Evolutionary conservation across 2,888 invertebrate genomes (phyloP).

Genomic region (Eristalis intricaria): DNA sequence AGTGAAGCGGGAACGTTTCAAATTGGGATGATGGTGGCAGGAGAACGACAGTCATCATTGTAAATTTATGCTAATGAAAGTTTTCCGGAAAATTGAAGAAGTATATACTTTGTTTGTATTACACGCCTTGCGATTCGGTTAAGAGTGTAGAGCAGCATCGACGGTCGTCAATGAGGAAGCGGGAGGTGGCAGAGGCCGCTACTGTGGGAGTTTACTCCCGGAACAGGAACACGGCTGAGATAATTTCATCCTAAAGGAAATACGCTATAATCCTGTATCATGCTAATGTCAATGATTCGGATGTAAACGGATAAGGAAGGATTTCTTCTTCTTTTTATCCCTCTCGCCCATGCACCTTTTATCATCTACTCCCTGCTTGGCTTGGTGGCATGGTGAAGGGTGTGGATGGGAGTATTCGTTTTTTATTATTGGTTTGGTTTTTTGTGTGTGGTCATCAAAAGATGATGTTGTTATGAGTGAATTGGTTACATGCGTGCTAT

Average conservation of each 20-base stretch:
- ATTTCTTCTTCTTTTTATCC: slow-evolving; percentile 24
- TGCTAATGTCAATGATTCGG: slow-evolving; percentile 63
- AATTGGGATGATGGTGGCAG: slow-evolving; percentile 35
- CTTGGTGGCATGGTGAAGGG: neutral
- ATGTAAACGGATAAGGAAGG: slow-evolving; percentile 58
- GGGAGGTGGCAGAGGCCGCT: too few relatives aligned
- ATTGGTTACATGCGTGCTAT: slow-evolving; percentile 44
- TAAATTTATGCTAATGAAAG: slow-evolving; percentile 71
- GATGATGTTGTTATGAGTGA: slow-evolving; percentile 47
- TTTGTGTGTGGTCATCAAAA: slow-evolving; percentile 62
- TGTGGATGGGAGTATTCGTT: neutral
- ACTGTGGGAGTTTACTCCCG: too few relatives aligned
- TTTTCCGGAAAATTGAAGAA: slow-evolving; percentile 69
- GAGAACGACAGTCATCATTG: slow-evolving; percentile 63
- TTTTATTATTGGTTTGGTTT: slow-evolving; percentile 33
- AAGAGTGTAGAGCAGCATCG: neutral
- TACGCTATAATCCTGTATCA: slow-evolving; percentile 57
- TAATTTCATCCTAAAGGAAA: slow-evolving; percentile 54
- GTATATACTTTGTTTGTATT: slow-evolving; percentile 58
- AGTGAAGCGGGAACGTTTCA: neutral
- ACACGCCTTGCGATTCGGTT: slow-evolving; percentile 1
- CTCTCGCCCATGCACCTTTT: neutral
- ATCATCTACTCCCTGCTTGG: neutral
- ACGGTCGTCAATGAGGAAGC: neutral
- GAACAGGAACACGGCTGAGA: slow-evolving; percentile 43